Percentiles rank a stretch among this genome's conserved stretches.
Evolutionary conservation across 2,888 invertebrate species (phyloP).

Genomic region (Leucophora obtusa): DNA sequence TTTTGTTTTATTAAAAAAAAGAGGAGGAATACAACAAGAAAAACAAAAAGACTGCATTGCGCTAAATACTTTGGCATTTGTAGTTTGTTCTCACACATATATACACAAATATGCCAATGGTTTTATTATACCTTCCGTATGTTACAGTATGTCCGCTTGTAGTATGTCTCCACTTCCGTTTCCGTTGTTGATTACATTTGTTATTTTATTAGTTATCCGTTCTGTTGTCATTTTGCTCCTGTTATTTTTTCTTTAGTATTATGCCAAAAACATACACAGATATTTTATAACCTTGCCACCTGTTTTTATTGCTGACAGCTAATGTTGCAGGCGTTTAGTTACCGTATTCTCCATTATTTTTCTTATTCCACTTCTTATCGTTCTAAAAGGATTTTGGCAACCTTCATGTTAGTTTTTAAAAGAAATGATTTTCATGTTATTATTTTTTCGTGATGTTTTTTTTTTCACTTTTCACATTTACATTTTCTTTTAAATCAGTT

Average conservation of each 20-base stretch:
- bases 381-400: constrained; percentile 22
- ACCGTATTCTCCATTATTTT: constrained; percentile 2
- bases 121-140: constrained; percentile 44
- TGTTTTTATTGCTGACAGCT: constrained; percentile 43
- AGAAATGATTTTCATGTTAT: constrained; percentile 4
- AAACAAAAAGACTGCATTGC: constrained; percentile 70
- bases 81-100: neutral
- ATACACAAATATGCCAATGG: neutral
- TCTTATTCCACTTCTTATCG: neutral
- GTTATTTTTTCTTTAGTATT: constrained; percentile 65
- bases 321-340: constrained; percentile 25
- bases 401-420: constrained; percentile 15
- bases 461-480: constrained; percentile 52
- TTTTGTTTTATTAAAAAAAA: neutral
- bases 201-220: constrained; percentile 64
- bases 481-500: constrained; percentile 72
- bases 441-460: constrained; percentile 9
- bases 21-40: constrained; percentile 20
- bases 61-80: constrained; percentile 70
- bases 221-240: constrained; percentile 57
- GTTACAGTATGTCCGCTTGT: constrained; percentile 55
- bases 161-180: constrained; percentile 64
- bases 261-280: constrained; percentile 46
- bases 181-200: constrained; percentile 64
- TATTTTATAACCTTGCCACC: constrained; percentile 59